Evolutionary conservation across 2,888 invertebrate genomes (phyloP).

Genomic region (Iselma pallidipennis): DNA sequence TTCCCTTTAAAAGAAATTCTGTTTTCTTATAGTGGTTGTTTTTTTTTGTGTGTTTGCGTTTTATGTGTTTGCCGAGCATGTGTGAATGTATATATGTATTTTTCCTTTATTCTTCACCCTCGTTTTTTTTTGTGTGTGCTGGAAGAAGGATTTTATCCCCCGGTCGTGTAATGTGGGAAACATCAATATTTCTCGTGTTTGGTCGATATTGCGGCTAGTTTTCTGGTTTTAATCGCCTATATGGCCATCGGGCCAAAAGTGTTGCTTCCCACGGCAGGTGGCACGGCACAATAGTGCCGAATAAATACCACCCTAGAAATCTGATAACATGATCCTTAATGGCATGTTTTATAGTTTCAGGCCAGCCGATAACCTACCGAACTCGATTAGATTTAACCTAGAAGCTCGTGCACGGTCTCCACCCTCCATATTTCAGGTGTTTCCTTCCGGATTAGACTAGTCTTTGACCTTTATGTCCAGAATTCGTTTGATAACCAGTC

Average conservation of each 20-base stretch:
- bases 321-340: slow-evolving; percentile 12
- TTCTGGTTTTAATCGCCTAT: background rate
- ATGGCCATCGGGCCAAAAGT: background rate
- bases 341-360: slow-evolving; percentile 21
- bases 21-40: too few relatives aligned
- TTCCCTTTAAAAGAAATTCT: too few relatives aligned
- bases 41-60: too few relatives aligned
- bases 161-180: background rate
- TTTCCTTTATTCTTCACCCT: too few relatives aligned
- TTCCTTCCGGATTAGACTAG: background rate
- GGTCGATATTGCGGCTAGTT: background rate
- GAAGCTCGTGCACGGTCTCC: slow-evolving; percentile 1
- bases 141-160: too few relatives aligned
- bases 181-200: background rate
- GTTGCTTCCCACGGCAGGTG: background rate
- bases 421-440: background rate
- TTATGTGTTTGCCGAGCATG: too few relatives aligned
- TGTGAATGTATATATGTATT: too few relatives aligned
- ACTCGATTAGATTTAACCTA: slow-evolving; percentile 9
- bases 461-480: background rate
- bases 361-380: slow-evolving; percentile 14
- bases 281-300: background rate
- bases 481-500: background rate
- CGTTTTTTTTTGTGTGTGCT: too few relatives aligned
- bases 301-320: slow-evolving; percentile 13